Conservation (phyloP, 2,888 invertebrate species). For the Cephus nigrinus region DNA sequence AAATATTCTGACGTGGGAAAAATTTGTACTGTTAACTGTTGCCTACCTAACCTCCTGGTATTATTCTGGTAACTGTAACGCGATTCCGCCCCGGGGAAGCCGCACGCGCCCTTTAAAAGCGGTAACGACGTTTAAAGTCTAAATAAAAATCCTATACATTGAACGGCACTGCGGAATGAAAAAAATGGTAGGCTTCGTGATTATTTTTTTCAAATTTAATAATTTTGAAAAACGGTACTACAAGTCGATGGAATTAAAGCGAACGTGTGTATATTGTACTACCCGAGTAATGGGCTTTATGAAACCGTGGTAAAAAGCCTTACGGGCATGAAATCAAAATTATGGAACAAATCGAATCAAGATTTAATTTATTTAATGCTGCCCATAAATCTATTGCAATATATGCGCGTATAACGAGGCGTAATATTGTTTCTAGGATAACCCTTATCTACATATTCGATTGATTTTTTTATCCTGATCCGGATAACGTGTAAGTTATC, state of each 20-base stretch:
- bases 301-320: background rate
- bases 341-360: background rate
- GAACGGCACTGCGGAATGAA: no score
- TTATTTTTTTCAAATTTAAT: no score
- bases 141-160: no score
- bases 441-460: background rate
- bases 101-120: background rate
- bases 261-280: no score
- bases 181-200: no score
- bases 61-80: conserved; percentile 24
- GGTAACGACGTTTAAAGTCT: background rate
- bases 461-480: background rate
- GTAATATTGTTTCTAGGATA: background rate
- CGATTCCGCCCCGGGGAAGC: conserved; percentile 4
- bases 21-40: background rate
- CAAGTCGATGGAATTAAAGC: no score
- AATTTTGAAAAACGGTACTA: no score
- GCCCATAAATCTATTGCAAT: background rate
- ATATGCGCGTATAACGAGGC: background rate
- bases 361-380: background rate
- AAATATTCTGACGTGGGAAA: background rate
- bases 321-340: background rate
- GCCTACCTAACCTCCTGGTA: conserved; percentile 16
- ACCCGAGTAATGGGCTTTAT: background rate
- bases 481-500: background rate